Evolutionary conservation across 2,888 invertebrate genomes (phyloP).

Genomic region (Cryptus armator): DNA sequence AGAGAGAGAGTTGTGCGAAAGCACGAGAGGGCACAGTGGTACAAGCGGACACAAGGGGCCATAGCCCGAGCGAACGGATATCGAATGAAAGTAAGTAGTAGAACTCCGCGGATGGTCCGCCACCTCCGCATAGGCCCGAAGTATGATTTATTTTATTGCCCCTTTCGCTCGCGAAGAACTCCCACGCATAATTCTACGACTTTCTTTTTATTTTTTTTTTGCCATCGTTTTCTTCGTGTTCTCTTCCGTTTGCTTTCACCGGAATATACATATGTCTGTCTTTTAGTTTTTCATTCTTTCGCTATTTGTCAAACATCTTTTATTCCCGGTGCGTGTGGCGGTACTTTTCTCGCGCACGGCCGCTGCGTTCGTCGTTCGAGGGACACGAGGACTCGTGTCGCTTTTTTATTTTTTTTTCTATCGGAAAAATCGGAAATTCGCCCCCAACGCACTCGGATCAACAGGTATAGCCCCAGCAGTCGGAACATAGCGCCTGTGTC

Average conservation of each 20-base stretch:
- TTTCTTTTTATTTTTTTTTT: not conserved
- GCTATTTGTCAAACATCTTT: not conserved
- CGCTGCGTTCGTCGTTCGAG: not conserved
- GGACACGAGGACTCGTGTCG: not conserved
- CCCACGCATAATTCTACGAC: constrained; percentile 74
- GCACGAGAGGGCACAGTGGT: constrained; percentile 44
- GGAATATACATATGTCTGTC: not conserved
- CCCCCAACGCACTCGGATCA: not conserved
- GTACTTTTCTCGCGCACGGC: too few species aligned
- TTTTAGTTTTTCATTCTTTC: not conserved
- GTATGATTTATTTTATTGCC: constrained; percentile 80
- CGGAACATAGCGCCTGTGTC: not conserved
- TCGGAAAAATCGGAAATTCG: not conserved
- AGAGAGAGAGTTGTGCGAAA: constrained; percentile 25
- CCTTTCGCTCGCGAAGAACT: constrained; percentile 71
- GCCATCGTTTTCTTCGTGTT: not conserved
- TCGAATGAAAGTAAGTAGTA: constrained; percentile 13
- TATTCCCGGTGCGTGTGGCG: not conserved
- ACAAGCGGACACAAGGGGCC: constrained; percentile 24
- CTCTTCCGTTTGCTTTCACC: constrained; percentile 14
- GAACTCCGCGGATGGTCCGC: constrained; percentile 28
- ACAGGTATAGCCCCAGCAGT: not conserved
- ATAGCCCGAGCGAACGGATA: constrained; percentile 49
- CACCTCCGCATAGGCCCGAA: constrained; percentile 48
- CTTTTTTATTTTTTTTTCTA: constrained; percentile 9